phyloP scores from a whole-genome alignment of 2,797 vertebrate species.

The Adrianichthys oophorus region DNA sequence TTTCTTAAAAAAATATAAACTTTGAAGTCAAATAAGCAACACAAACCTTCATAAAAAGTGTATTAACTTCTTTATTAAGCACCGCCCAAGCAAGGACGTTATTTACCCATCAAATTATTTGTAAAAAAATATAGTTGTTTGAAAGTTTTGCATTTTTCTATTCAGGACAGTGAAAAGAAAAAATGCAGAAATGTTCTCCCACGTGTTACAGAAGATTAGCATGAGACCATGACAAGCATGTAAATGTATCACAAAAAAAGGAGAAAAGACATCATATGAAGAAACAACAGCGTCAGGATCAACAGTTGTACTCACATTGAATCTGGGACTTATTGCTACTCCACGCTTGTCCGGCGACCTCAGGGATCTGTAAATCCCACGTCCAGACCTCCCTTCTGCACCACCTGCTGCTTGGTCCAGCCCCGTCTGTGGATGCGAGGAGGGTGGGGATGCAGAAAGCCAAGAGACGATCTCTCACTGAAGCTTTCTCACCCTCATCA shows the following conservation, averaged over 20 bases:
- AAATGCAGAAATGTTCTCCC: not conserved
- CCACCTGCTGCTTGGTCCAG: conserved; percentile 79
- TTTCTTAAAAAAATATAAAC: not conserved
- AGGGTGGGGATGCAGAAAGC: conserved; percentile 45
- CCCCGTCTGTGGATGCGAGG: conserved; percentile 59
- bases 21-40: not conserved
- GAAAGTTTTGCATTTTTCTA: not conserved
- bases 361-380: conserved; percentile 69
- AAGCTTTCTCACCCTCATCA: conserved; percentile 41
- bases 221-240: conserved; percentile 7
- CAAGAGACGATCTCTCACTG: conserved; percentile 49
- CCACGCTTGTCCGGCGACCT: conserved; percentile 44
- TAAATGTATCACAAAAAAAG: not conserved
- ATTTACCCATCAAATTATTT: not conserved
- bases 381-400: conserved; percentile 65
- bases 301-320: conserved; percentile 67
- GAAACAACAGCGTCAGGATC: not conserved
- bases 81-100: too few species aligned
- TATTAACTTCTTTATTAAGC: too few species aligned
- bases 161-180: conserved; percentile 2
- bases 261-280: not conserved
- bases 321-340: conserved; percentile 41
- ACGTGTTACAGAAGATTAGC: conserved; percentile 9
- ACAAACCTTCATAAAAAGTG: not conserved
- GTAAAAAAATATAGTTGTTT: not conserved